Evolutionary conservation across 2,888 invertebrate genomes (phyloP), one percentile per base, ranked within the genome.

Genomic region (Limnephilus lunatus): DNA sequence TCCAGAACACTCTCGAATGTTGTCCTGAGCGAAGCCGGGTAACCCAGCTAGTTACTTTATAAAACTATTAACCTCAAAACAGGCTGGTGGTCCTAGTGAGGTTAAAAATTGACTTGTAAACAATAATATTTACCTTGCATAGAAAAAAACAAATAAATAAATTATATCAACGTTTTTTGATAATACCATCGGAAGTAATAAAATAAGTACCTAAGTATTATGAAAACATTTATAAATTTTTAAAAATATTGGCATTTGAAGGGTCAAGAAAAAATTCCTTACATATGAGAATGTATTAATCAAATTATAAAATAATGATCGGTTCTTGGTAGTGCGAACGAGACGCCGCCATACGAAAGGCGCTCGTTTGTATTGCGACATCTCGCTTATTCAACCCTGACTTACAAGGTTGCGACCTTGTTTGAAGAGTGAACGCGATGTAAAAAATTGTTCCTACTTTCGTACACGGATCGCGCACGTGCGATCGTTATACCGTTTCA

Each of bases 361-460:
- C 87, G 86, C n/a, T 39, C 19, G 44, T 11, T 35, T 31, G 92
- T 91, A 91, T 83, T 85, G 89, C 92, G 91, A 90, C 92, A 85
- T 93, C 93, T 86, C 93, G 68, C 83, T 91, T 82, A 82, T 82
- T 15, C 89, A 89, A 91, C 92, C 92, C 90, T 91, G 92, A 85
- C 68, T 85, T 32, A 88, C 91, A 92, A 92, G 92, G 93, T 92
- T 92, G 90, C 81, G 91, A 89, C 93, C 91, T 92, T 92, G 92
- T 91, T 85, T 53, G 89, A 82, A 87, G 82, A 91, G 93, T 92
- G 92, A 92, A 90, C 90, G 92, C 89, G 81, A 91, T 91, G 81
- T 81, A 81, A 53, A 89, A 80, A 89, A 89, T 35, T 80, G 89
- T 80, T 89, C 89, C 81, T 89, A 35, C 32, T 44, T 25, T 83